Evolutionary conservation across 2,888 invertebrate genomes (phyloP).

Genomic region (Acronicta psi): DNA sequence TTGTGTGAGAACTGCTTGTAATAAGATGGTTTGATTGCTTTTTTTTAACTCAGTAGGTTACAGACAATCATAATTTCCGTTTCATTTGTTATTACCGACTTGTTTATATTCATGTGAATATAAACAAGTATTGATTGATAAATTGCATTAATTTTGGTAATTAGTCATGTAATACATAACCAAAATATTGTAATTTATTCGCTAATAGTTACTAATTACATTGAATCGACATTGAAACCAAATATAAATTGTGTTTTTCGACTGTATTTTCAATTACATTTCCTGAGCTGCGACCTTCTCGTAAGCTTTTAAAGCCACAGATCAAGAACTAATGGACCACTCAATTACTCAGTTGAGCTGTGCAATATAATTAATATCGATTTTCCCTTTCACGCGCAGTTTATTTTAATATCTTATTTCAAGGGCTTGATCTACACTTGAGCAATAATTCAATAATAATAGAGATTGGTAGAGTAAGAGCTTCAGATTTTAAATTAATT

Average conservation of each 20-base stretch:
- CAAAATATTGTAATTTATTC: too few relatives aligned
- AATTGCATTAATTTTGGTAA: too few relatives aligned
- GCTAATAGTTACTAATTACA: too few relatives aligned
- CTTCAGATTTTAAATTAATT: constrained; percentile 6
- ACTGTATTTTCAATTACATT: constrained; percentile 3
- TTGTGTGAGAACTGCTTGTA: too few relatives aligned
- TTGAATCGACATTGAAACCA: too few relatives aligned
- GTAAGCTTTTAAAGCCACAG: constrained; percentile 23
- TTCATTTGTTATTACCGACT: too few relatives aligned
- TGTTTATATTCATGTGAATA: too few relatives aligned
- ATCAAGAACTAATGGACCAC: constrained; percentile 32
- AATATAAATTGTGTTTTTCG: neutral
- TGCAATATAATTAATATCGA: constrained; percentile 24
- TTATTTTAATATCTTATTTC: constrained; percentile 17
- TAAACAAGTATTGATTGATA: too few relatives aligned
- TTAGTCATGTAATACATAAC: too few relatives aligned
- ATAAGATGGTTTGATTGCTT: too few relatives aligned
- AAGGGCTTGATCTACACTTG: constrained; percentile 7
- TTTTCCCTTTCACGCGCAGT: constrained; percentile 16
- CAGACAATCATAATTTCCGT: too few relatives aligned
- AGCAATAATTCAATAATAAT: constrained; percentile 6
- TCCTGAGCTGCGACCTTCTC: neutral
- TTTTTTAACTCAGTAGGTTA: too few relatives aligned
- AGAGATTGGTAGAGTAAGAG: neutral
- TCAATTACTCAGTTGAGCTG: constrained; percentile 28